phyloP scores from a whole-genome alignment of 1,140 invertebrate species.

The Chelonus insularis region DNA sequence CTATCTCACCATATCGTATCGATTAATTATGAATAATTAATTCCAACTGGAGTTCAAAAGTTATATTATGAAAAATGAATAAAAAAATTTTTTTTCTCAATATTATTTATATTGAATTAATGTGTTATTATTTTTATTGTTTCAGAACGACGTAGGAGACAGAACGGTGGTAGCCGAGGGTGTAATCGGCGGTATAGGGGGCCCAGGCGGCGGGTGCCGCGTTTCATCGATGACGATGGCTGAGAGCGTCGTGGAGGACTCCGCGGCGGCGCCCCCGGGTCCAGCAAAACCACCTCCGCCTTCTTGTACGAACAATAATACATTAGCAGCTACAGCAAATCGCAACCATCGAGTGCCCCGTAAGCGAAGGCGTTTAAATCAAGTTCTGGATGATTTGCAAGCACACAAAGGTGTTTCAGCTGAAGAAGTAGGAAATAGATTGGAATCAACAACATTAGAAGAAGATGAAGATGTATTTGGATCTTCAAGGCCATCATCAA shows the following conservation, averaged over 20 bases:
- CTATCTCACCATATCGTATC: background rate
- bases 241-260: conserved; percentile 65
- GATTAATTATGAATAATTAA: conserved; percentile 11
- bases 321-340: conserved; percentile 65
- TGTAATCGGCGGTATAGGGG: conserved; percentile 54
- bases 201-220: conserved; percentile 65
- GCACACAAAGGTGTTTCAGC: conserved; percentile 50
- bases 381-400: conserved; percentile 74
- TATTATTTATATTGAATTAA: conserved; percentile 2
- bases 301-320: conserved; percentile 62
- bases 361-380: conserved; percentile 74
- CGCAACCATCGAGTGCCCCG: conserved; percentile 65
- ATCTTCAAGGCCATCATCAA: conserved; percentile 46
- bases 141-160: conserved; percentile 53
- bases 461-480: conserved; percentile 54
- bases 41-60: conserved; percentile 12
- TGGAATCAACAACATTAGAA: conserved; percentile 48
- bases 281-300: conserved; percentile 56
- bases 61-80: too few relatives aligned
- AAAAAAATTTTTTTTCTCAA: conserved; percentile 15
- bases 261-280: conserved; percentile 59
- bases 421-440: conserved; percentile 48
- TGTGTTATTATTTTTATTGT: conserved; percentile 27
- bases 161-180: conserved; percentile 58
- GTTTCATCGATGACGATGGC: conserved; percentile 69